These are phyloP conservation scores for Aphelocoma coerulescens DNA, from an alignment of 2,113 vertebrate species.

Conservation along the genomic window DNA sequence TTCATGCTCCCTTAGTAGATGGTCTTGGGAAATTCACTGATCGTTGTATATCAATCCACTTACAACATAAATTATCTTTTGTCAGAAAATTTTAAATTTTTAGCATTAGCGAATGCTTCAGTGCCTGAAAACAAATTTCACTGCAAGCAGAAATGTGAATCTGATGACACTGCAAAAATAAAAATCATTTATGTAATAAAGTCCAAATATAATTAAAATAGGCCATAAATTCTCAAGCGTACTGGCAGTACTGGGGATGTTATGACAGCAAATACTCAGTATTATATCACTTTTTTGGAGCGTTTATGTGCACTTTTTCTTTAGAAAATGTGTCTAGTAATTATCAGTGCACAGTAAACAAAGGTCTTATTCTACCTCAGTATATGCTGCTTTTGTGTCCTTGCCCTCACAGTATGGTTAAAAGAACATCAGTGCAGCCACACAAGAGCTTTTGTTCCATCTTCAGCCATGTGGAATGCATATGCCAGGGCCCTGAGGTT, in stretches of 20 bases:
- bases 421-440: constrained; percentile 46
- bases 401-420: constrained; percentile 36
- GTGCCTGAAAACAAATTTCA: constrained; percentile 19
- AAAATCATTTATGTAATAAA: background rate
- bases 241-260: background rate
- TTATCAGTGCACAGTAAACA: constrained; percentile 16
- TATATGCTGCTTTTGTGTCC: background rate
- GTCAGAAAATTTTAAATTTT: background rate
- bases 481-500: constrained; percentile 76
- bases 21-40: background rate
- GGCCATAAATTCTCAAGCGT: constrained; percentile 1
- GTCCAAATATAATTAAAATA: constrained; percentile 2
- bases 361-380: constrained; percentile 20
- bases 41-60: background rate
- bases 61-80: background rate
- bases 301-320: constrained; percentile 6
- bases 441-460: constrained; percentile 78
- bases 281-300: constrained; percentile 8
- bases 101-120: background rate
- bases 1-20: background rate
- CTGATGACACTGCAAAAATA: background rate
- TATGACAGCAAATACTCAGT: constrained; percentile 4
- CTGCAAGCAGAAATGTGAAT: background rate
- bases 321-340: background rate
- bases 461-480: constrained; percentile 87